phyloP scores from a whole-genome alignment of 2,888 invertebrate species.

The Nymphalis urticae region DNA sequence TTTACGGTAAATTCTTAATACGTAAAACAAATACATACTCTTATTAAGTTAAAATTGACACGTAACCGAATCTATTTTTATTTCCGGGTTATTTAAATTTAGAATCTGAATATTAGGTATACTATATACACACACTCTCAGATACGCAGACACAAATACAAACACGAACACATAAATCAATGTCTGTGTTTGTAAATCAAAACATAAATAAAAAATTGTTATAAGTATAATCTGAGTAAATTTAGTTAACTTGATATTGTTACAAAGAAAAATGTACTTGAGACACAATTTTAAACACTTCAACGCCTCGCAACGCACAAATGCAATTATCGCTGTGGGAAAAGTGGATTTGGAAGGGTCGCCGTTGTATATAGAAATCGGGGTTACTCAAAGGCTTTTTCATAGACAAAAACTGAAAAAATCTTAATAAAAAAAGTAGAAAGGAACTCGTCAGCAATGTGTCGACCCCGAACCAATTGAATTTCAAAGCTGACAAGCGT shows the following conservation, averaged over 20 bases:
- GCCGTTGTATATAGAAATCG: constrained; percentile 35
- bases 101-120: neutral
- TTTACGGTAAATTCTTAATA: constrained; percentile 41
- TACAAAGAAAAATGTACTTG: constrained; percentile 22
- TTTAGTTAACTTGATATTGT: constrained; percentile 7
- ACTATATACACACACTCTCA: neutral
- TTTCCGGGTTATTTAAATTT: constrained; percentile 16
- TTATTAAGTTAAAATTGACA: constrained; percentile 27
- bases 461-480: constrained; percentile 78
- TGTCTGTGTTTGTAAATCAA: neutral
- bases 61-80: constrained; percentile 11
- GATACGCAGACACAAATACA: no score
- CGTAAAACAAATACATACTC: constrained; percentile 34
- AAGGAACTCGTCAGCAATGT: constrained; percentile 75
- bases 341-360: constrained; percentile 37
- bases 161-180: no score
- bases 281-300: constrained; percentile 32
- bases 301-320: constrained; percentile 32
- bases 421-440: constrained; percentile 62
- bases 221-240: neutral
- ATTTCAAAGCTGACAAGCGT: constrained; percentile 79
- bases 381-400: constrained; percentile 48
- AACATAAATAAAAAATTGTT: no score
- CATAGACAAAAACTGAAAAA: constrained; percentile 52
- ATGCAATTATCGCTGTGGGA: constrained; percentile 34